Conservation (phyloP, 2,888 invertebrate genomes). For the Melitaea athalia region DNA sequence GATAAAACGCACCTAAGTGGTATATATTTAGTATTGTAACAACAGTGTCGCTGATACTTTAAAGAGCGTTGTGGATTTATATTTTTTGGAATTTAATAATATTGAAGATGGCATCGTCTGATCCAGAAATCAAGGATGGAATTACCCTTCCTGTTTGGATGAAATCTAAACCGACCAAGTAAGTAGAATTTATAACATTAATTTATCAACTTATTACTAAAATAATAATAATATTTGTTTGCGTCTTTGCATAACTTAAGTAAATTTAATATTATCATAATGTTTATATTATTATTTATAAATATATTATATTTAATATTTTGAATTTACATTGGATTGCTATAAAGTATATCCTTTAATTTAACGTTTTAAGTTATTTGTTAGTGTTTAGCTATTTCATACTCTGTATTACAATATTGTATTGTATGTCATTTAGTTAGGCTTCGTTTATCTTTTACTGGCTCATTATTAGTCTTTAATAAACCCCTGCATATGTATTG, state of each 20-base stretch:
- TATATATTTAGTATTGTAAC: constrained; percentile 44
- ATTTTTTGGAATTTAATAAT: constrained; percentile 29
- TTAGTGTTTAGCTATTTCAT: too few species aligned
- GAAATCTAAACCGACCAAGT: constrained; percentile 85
- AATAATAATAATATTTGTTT: too few species aligned
- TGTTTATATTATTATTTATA: not conserved
- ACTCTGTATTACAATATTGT: too few species aligned
- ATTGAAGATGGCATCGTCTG: constrained; percentile 72
- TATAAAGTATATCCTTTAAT: too few species aligned
- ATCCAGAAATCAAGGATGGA: constrained; percentile 74
- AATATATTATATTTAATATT: not conserved
- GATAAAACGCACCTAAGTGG: constrained; percentile 55
- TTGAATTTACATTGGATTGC: not conserved
- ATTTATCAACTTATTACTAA: too few species aligned
- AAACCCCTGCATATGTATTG: too few species aligned
- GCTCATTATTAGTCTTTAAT: too few species aligned
- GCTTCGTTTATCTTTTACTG: too few species aligned
- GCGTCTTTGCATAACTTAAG: not conserved
- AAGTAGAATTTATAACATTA: constrained; percentile 41
- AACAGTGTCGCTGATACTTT: constrained; percentile 48
- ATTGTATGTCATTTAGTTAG: too few species aligned
- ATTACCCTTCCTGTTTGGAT: constrained; percentile 88
- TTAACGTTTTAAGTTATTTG: too few species aligned
- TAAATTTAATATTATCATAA: not conserved
- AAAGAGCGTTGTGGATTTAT: constrained; percentile 4